Evolutionary conservation across 2,113 vertebrate genomes (phyloP).

Genomic region (Grammomys surdaster): DNA sequence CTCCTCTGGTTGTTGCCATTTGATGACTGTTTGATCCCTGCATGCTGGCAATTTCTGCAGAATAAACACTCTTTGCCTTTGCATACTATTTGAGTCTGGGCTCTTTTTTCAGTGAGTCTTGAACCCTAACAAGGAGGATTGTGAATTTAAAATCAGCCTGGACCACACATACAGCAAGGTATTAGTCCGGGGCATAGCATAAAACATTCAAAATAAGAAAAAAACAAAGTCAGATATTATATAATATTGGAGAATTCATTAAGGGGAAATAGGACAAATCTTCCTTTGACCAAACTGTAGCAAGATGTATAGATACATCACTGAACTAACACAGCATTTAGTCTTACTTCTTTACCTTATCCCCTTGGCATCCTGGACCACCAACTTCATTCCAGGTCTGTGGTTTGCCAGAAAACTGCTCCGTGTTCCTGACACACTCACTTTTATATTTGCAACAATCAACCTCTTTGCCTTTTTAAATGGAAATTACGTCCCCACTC

Average conservation of each 20-base stretch:
- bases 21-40: too few species aligned
- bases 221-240: not conserved
- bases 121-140: not conserved
- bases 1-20: too few species aligned
- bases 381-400: not conserved
- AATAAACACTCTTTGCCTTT: too few species aligned
- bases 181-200: not conserved
- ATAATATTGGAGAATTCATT: not conserved
- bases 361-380: not conserved
- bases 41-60: too few species aligned
- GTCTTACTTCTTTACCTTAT: not conserved
- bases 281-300: not conserved
- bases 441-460: not conserved
- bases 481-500: not conserved
- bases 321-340: not conserved
- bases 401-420: not conserved
- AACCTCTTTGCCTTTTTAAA: not conserved
- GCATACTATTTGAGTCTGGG: too few species aligned
- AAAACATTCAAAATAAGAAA: not conserved
- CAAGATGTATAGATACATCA: not conserved
- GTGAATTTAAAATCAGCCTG: not conserved
- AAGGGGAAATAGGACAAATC: not conserved
- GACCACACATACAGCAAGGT: not conserved
- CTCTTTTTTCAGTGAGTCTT: too few species aligned
- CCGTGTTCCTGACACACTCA: not conserved